Conservation (phyloP, 2,797 vertebrate species). For the Melopsittacus undulatus region DNA sequence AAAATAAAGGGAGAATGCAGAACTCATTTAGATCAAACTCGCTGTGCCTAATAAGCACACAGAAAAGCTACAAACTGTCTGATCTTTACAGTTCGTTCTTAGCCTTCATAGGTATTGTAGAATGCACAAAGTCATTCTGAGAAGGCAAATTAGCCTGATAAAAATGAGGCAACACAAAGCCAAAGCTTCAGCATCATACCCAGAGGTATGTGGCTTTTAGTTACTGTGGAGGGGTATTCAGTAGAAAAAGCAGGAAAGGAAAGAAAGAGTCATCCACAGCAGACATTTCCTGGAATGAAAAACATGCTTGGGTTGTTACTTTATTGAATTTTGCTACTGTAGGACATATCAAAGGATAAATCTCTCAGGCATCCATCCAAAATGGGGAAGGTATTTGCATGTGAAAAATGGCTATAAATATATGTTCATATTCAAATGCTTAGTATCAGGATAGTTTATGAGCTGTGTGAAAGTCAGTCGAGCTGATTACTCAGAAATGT, state of each 20-base stretch:
- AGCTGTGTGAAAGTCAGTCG: neutral
- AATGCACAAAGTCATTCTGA: neutral
- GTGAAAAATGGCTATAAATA: neutral
- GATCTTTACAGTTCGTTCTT: neutral
- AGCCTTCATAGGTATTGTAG: neutral
- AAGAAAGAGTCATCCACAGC: neutral
- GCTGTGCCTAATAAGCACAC: constrained; percentile 11
- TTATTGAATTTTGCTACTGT: neutral
- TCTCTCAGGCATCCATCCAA: neutral
- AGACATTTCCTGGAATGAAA: neutral
- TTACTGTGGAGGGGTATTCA: neutral
- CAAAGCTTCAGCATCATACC: neutral
- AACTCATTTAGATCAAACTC: constrained; percentile 45
- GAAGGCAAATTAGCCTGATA: neutral
- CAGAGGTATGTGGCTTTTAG: neutral
- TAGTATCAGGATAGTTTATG: neutral
- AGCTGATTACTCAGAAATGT: neutral
- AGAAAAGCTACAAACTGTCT: constrained; percentile 2
- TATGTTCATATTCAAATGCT: neutral
- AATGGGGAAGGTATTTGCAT: neutral
- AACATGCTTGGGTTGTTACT: neutral
- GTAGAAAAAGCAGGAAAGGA: neutral
- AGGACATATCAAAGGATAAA: neutral
- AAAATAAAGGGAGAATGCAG: neutral
- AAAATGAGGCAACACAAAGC: constrained; percentile 10